A percentile compares a stretch with the other conserved stretches of the same genome.
phyloP scores from a whole-genome alignment of 2,797 vertebrate genomes.

The Rhinatrema bivittatum region DNA sequence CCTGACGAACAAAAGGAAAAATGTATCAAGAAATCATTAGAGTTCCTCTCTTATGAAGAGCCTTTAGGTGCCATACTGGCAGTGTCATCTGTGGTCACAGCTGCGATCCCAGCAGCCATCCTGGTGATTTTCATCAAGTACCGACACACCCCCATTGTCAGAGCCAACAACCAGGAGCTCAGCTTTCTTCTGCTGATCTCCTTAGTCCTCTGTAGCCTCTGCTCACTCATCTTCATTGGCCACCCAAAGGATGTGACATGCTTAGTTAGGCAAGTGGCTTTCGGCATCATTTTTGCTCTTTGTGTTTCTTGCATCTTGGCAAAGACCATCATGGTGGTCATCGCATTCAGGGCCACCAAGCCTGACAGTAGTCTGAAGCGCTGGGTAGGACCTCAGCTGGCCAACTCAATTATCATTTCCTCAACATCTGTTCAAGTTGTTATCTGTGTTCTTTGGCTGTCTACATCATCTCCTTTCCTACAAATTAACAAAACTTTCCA shows the following conservation, averaged over 20 bases:
- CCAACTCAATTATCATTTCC: background rate
- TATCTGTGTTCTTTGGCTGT: background rate
- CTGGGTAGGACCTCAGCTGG: conserved; percentile 1
- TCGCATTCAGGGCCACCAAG: no score
- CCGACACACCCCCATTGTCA: background rate
- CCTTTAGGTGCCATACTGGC: background rate
- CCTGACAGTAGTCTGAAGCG: no score
- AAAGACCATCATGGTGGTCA: conserved; percentile 7
- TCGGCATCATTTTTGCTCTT: conserved; percentile 3
- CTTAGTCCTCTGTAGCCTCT: background rate
- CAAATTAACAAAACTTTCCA: background rate
- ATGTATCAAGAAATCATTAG: background rate
- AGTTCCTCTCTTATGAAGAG: background rate
- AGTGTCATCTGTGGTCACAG: background rate
- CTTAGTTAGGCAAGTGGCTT: background rate
- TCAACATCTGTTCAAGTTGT: background rate
- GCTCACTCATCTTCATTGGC: no score
- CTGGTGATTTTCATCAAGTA: background rate
- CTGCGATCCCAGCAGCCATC: background rate
- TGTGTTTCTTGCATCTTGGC: conserved; percentile 7
- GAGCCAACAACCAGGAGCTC: background rate
- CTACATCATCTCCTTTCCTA: background rate
- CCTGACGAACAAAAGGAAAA: background rate
- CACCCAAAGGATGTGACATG: background rate
- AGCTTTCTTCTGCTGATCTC: background rate